Conservation (phyloP, 2,888 invertebrate species). For the Hyppa rectilinea region DNA sequence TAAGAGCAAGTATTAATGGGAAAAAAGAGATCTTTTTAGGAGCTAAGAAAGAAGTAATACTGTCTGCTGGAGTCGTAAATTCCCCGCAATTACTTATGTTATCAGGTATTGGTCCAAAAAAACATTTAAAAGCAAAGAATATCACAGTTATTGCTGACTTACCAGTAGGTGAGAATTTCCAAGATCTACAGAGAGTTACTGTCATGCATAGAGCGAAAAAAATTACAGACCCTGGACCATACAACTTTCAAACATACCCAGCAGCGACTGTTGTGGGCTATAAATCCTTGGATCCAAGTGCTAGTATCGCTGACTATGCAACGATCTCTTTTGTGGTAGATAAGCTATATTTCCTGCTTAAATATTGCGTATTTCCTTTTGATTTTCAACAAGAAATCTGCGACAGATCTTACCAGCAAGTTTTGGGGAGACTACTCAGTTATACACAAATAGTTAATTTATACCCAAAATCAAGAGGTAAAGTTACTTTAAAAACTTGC, state of each 20-base stretch:
- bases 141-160: conserved; percentile 76
- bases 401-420: conserved; percentile 1
- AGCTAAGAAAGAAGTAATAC: conserved; percentile 77
- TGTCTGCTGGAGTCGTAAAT: conserved; percentile 81
- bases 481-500: conserved; percentile 61
- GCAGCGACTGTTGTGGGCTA: conserved; percentile 8
- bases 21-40: conserved; percentile 30
- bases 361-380: conserved; percentile 23
- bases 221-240: background rate
- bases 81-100: conserved; percentile 82
- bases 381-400: conserved; percentile 17
- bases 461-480: conserved; percentile 69
- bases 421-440: conserved; percentile 5
- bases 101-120: conserved; percentile 82
- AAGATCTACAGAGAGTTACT: conserved; percentile 24
- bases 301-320: conserved; percentile 30
- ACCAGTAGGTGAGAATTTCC: conserved; percentile 78
- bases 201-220: conserved; percentile 14
- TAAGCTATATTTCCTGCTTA: background rate
- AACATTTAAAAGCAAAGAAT: conserved; percentile 70
- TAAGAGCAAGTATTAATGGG: conserved; percentile 25
- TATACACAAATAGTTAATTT: conserved; percentile 54
- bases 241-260: conserved; percentile 11
- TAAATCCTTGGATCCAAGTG: conserved; percentile 25
- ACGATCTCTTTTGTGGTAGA: conserved; percentile 18